Evolutionary conservation across 2,888 invertebrate species (phyloP).

Genomic region (Corbicula japonica): DNA sequence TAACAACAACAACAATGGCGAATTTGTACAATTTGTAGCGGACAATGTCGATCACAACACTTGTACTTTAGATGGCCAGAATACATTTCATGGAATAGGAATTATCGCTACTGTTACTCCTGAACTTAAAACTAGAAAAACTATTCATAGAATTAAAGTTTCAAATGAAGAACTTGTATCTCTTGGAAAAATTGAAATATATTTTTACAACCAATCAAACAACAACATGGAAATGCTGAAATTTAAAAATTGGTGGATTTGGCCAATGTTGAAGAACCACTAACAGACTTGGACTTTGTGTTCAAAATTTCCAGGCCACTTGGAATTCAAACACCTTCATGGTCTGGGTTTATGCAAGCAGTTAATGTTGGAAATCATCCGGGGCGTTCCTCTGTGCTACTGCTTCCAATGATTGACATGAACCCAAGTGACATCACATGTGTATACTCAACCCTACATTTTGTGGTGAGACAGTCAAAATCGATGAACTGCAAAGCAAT

Average conservation of each 20-base stretch:
- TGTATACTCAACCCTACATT: conserved; percentile 52
- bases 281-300: background rate
- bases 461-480: conserved; percentile 33
- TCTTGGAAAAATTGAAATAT: conserved; percentile 9
- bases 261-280: background rate
- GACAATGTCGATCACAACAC: conserved; percentile 25
- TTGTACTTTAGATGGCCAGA: conserved; percentile 12
- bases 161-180: background rate
- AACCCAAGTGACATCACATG: conserved; percentile 55
- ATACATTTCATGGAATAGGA: conserved; percentile 27
- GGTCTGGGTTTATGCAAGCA: background rate
- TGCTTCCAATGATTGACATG: conserved; percentile 66
- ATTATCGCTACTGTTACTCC: conserved; percentile 18
- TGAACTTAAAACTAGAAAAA: background rate
- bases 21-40: conserved; percentile 8
- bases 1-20: too few species aligned
- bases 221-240: too few species aligned
- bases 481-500: too few species aligned
- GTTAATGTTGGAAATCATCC: background rate
- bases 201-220: too few species aligned
- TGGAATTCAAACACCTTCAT: background rate
- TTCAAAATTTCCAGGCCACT: background rate
- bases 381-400: conserved; percentile 20
- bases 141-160: conserved; percentile 7
- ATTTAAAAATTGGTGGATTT: too few species aligned